A percentile compares a stretch with the other conserved stretches of the same genome.
Evolutionary conservation across 2,113 vertebrate genomes (phyloP).

Genomic region (Clarias macrocephalus): DNA sequence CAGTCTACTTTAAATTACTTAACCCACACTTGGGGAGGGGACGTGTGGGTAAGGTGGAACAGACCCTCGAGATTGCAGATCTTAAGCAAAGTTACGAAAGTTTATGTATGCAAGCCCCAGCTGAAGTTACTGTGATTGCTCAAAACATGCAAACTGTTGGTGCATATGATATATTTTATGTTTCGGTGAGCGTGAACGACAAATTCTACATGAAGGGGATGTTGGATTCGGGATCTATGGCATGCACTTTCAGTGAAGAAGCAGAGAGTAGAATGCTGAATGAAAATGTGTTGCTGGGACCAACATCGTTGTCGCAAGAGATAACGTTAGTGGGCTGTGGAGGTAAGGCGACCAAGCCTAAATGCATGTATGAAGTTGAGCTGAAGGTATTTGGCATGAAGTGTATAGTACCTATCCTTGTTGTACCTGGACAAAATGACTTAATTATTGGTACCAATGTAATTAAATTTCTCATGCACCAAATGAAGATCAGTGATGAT

Average conservation of each 20-base stretch:
- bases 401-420: too few species aligned
- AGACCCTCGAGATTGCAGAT: too few species aligned
- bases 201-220: not conserved
- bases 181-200: conserved; percentile 15
- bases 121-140: not conserved
- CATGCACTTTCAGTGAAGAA: conserved; percentile 42
- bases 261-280: conserved; percentile 14
- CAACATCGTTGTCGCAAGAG: not conserved
- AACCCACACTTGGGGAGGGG: conserved; percentile 31
- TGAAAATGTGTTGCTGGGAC: not conserved
- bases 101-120: not conserved
- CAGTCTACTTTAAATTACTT: conserved; percentile 1
- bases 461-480: too few species aligned
- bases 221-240: conserved; percentile 37
- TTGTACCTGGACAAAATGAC: too few species aligned
- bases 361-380: too few species aligned
- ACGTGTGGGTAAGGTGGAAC: conserved; percentile 1
- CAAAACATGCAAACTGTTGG: not conserved
- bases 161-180: too few species aligned
- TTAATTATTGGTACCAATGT: too few species aligned
- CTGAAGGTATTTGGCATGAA: too few species aligned
- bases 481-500: too few species aligned
- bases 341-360: too few species aligned
- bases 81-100: not conserved
- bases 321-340: too few species aligned